Base-by-base conservation (phyloP, 2,888 invertebrate species). In the Lacanobia wlatinum region DNA sequence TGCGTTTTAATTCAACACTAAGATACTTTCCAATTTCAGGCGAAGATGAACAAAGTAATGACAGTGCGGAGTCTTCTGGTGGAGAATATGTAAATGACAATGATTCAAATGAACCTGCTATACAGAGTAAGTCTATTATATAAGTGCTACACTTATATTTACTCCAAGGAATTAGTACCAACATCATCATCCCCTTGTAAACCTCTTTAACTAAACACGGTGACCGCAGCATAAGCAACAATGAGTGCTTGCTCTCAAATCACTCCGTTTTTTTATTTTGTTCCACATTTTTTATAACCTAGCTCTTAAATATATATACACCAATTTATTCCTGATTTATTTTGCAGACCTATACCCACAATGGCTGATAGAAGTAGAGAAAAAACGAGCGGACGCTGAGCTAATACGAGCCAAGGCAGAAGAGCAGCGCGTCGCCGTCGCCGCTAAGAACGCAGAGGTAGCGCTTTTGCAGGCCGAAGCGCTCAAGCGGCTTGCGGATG, bases 311-410 rank as follows among this genome's bases (percentile, higher is more conserved):
- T 1, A 40, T 14, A 43, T 16, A 14, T 4, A 0, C 34, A 34
- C 34, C 34, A 34, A 43, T 43, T 43, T 5, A 12, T 10, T 12
- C 1, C 5, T 43, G 8, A 14, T 40, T 55, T 52, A 43, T 63
- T 70, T 76, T 68, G 48, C 74, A 94, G 94, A 88, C 74, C 75
- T 94, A 4, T 94, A 93, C 69, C 95, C 94, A 18, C 90, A 93
- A 87, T 94, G 94, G 94, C 73, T 94, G 14, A 90, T 94, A 87
- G 91, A 93, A 70, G 90, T 94, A 3, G 95, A 94, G 73, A 91
- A 92, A 71, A 94, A 93, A 67, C 89, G 94, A 0, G 92, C 93
- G 0, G 92, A 94, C 3, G 93, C 94, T 0, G 95, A 94, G 53
- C 78, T 92, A 18, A 84, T 87, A 18, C 84, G 93, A 53, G 94